phyloP scores from a whole-genome alignment of 64 coral and sea anemone species.

The Trachythela sp. region DNA sequence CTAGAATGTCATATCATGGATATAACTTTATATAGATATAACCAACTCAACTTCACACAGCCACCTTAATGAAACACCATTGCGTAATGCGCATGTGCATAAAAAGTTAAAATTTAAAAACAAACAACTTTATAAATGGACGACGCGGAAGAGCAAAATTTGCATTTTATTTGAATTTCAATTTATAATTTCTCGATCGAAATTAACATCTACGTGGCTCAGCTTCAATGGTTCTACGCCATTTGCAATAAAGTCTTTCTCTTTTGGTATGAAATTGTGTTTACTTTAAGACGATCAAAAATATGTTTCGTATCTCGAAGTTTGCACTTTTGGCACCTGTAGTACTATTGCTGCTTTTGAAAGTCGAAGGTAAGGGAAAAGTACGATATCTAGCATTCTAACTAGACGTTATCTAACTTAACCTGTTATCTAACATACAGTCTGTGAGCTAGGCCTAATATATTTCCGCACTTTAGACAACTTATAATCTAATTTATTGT shows the following conservation, averaged over 20 bases:
- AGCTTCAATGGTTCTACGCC: not conserved
- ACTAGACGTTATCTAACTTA: not conserved
- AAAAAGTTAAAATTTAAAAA: not conserved
- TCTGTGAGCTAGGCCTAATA: not conserved
- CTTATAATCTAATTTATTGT: not conserved
- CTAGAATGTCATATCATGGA: no score
- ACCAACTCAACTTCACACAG: no score
- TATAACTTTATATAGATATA: no score
- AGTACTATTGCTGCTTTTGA: not conserved
- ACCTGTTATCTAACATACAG: not conserved
- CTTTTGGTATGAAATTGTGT: not conserved
- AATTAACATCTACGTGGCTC: constrained; percentile 5
- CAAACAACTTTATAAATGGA: not conserved
- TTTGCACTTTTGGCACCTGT: not conserved
- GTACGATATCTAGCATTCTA: not conserved
- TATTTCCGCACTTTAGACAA: not conserved
- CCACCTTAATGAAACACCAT: no score
- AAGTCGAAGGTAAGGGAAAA: not conserved
- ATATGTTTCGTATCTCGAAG: not conserved
- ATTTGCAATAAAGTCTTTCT: not conserved
- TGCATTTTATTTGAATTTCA: constrained; percentile 5
- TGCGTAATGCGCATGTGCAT: not conserved
- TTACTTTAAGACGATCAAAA: not conserved
- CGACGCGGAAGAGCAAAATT: not conserved
- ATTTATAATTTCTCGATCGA: not conserved